Evolutionary conservation across 2,113 vertebrate genomes (phyloP).

Genomic region (Prunella fulvescens): DNA sequence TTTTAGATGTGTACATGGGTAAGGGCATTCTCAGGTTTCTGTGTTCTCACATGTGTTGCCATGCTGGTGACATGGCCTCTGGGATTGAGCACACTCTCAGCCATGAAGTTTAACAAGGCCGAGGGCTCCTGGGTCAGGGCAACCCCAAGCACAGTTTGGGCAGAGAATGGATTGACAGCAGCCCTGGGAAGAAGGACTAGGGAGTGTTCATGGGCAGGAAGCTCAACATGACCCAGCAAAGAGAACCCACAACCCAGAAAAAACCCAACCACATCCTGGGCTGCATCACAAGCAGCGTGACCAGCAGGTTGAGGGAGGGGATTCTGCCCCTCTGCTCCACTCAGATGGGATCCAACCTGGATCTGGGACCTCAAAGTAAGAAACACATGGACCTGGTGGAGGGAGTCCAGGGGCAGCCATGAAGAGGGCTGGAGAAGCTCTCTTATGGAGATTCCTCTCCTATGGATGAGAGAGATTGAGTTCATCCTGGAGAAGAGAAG

Average conservation of each 20-base stretch:
- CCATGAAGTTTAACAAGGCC: background rate
- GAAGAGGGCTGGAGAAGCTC: background rate
- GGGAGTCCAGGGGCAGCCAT: background rate
- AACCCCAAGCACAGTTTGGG: background rate
- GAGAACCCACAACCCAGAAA: background rate
- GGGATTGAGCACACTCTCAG: background rate
- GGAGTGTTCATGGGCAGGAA: background rate
- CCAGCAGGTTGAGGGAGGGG: background rate
- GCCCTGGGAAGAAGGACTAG: background rate
- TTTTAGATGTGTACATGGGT: background rate
- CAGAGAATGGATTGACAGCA: background rate
- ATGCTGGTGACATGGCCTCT: background rate
- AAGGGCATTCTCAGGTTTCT: background rate
- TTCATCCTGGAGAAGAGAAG: background rate
- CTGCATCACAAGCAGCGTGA: background rate
- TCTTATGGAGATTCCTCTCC: background rate
- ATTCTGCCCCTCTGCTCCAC: background rate
- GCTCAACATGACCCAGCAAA: background rate
- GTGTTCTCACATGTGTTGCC: background rate
- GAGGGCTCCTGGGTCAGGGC: background rate
- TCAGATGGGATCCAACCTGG: background rate
- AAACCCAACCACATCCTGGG: background rate
- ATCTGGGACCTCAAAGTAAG: background rate
- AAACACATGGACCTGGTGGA: background rate
- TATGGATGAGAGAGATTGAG: background rate